Base-by-base conservation (phyloP, 2,113 vertebrate genomes). In the Pseudorectes ferrugineus region DNA sequence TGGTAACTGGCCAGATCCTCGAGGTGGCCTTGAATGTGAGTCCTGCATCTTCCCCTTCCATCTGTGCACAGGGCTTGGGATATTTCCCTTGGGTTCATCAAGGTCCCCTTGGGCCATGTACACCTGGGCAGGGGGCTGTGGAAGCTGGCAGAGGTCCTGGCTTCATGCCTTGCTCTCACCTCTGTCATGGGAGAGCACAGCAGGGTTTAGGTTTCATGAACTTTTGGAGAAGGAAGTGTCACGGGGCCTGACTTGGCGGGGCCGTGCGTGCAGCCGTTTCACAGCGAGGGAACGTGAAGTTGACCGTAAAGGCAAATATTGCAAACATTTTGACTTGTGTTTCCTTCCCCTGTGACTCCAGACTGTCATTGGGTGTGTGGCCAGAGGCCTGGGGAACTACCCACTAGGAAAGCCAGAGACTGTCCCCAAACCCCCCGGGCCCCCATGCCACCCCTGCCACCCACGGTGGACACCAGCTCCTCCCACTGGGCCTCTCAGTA, bases 1-100 rank as follows among this genome's bases (percentile, higher is more conserved):
- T 98, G 20, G 93, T 97, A 46, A 97, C 97, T 0, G 65, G 89
- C 21, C 97, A 97, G 57, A 93, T 98, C 80, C 95, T 98, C 0
- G 22, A 98, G 86, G 48, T 96, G 18, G 96, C 96, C 36, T 76
- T 97, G 93, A 98, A 97, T 0, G 57, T 97, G 88, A 97, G 94
- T 97, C 46, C 35, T 55, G 35, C 25, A 36, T 16, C 49, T 61
- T 48, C n/a, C 58, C 55, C 40, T 67, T n/a, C 40, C 14, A 2
- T 5, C 38, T 17, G 3, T 0, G 4, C 23, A 2, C 11, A 5
- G 11, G 54, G 25, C 12, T 24, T 61, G 65, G 26, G 59, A 5
- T n/a, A 2, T 33, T 45, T 51, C 42, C 7, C 8, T 3, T 5
- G 21, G 12, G 10, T 45, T 49, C 8, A 22, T 11, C 63, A 38